Conservation (phyloP, 2,888 invertebrate species). For the Diloba caeruleocephala region DNA sequence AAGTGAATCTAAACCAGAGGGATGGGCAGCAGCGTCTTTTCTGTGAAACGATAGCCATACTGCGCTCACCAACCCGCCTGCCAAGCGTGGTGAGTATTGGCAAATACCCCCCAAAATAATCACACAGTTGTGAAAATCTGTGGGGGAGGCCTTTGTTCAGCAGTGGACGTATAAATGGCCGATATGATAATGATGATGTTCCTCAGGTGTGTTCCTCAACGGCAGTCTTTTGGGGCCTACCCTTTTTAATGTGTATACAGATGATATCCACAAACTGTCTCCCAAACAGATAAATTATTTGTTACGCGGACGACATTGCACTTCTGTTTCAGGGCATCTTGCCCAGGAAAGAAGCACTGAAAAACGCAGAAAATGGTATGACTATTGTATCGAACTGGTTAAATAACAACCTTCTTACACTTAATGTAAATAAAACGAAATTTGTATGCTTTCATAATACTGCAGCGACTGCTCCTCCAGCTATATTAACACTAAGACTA, state of each 20-base stretch:
- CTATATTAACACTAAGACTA: not conserved
- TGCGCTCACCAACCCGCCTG: too few species aligned
- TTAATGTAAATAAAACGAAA: not conserved
- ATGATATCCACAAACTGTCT: not conserved
- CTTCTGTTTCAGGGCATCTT: not conserved
- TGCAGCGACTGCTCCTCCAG: not conserved
- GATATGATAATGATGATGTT: too few species aligned
- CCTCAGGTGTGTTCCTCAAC: too few species aligned
- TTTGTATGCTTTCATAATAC: not conserved
- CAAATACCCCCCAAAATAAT: too few species aligned
- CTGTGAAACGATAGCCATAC: too few species aligned
- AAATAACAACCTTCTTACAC: not conserved
- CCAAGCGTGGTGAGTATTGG: too few species aligned
- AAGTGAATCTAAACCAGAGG: too few species aligned
- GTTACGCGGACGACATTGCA: not conserved
- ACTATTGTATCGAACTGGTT: not conserved
- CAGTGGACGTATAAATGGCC: too few species aligned
- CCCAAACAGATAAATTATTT: not conserved
- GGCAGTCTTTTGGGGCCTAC: not conserved
- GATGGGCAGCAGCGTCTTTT: too few species aligned
- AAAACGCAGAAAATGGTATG: not conserved
- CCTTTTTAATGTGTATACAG: not conserved
- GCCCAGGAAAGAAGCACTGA: not conserved
- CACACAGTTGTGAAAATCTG: too few species aligned
- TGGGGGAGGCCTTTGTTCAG: too few species aligned